Evolutionary conservation across 2,888 invertebrate species (phyloP), one percentile per base, ranked within the genome.

Genomic region (Onchidella celtica): DNA sequence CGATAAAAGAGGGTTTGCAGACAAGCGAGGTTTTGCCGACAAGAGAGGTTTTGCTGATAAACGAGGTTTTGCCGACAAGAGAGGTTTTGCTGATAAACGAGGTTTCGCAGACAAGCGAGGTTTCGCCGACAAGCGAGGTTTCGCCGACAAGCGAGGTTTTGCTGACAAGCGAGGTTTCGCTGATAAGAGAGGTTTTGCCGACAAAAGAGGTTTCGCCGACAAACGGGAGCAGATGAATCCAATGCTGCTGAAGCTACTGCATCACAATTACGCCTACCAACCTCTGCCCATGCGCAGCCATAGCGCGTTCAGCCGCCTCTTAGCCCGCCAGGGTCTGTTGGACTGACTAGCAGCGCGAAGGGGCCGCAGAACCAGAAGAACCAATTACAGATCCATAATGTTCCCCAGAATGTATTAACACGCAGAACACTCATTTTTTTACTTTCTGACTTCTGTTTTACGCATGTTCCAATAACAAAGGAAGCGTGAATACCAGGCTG

Each of bases 41-140:
- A 84, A 84, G 36, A 9, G 84, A 27, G 84, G 84, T 2, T 84
- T 81, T 55, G 84, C 73, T 3, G 83, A 84, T 47, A 84, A 84
- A 61, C 34, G 83, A 9, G 86, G 86, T 0, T 85, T 84, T 70
- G 86, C 76, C 9, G 84, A 86, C 59, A 86, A 85, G 68, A 55
- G 86, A 40, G 85, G 85, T 32, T 84, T 84, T 34, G 84, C 79
- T 6, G 72, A 75, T 11, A 79, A 59, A 21, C 66, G 73, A n/a
- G 70, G 61, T 14, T 81, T 82, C 29, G 69, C 77, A 9, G 81
- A 84, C 24, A 82, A 83, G 68, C 72, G 85, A 59, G 85, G 86
- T 0, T 84, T 84, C 55, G 85, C 80, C 6, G 83, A 86, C 65
- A 84, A 85, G 34, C 27, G 85, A 32, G 83, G 79, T 0, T 82